Evolutionary conservation across 2,113 vertebrate species (phyloP).

Genomic region (Myiagra hebetior): DNA sequence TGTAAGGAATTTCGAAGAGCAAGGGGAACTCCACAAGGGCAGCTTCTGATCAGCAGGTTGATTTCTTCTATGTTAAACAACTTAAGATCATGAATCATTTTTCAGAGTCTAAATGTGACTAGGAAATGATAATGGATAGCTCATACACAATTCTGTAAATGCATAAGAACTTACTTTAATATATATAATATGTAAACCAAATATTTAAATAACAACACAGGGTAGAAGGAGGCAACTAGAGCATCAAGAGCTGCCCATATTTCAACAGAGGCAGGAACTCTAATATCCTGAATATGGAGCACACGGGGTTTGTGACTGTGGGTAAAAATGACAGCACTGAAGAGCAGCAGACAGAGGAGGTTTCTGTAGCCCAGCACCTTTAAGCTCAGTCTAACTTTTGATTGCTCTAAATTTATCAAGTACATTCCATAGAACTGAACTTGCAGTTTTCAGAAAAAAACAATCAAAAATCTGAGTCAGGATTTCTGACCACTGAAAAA

Average conservation of each 20-base stretch:
- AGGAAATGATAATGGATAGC: not conserved
- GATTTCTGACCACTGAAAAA: not conserved
- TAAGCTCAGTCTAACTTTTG: not conserved
- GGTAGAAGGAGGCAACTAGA: not conserved
- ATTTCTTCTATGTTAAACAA: not conserved
- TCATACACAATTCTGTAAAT: not conserved
- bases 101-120: not conserved
- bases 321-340: not conserved
- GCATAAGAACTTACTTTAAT: not conserved
- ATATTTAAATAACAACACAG: not conserved
- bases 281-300: not conserved
- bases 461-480: not conserved
- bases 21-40: not conserved
- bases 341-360: not conserved
- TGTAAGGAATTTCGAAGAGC: not conserved
- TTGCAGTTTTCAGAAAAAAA: not conserved
- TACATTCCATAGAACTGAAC: accelerated
- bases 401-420: not conserved
- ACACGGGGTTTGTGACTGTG: not conserved
- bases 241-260: not conserved
- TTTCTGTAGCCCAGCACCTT: not conserved
- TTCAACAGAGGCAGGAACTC: not conserved
- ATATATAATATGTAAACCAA: not conserved
- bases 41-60: not conserved
- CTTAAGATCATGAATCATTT: not conserved